phyloP scores from a whole-genome alignment of 2,888 invertebrate genomes.

The Acheta domesticus region DNA sequence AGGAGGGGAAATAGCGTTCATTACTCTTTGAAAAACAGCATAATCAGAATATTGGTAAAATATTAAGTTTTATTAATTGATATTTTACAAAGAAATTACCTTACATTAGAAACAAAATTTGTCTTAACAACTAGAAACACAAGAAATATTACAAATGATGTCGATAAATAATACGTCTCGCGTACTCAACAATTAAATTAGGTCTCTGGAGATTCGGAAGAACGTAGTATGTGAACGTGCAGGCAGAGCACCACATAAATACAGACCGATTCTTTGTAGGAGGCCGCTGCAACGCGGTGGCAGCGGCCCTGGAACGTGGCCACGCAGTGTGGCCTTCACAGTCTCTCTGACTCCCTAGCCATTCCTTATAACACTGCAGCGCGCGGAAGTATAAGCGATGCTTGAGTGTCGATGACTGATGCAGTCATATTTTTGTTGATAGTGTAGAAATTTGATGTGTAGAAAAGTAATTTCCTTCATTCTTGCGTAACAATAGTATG shows the following conservation, averaged over 20 bases:
- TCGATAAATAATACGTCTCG: constrained; percentile 18
- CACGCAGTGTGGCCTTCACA: background rate
- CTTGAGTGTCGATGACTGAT: no score
- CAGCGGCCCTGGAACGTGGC: background rate
- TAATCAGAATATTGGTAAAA: background rate
- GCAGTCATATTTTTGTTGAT: no score
- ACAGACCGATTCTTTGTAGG: background rate
- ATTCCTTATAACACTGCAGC: no score
- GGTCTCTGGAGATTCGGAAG: background rate
- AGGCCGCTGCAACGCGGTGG: background rate
- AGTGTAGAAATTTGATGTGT: no score
- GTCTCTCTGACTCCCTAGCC: background rate
- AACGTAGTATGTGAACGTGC: background rate
- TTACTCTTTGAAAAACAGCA: background rate
- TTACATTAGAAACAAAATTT: constrained; percentile 18
- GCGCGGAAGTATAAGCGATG: no score
- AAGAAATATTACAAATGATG: background rate
- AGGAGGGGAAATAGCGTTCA: no score
- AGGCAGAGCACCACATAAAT: background rate
- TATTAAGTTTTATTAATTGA: background rate
- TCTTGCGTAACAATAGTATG: no score
- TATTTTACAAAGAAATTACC: background rate
- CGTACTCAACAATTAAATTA: constrained; percentile 1
- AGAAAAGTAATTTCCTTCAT: no score
- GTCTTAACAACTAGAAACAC: background rate